phyloP scores from a whole-genome alignment of 2,113 vertebrate species.

The Pterocles burchelli region DNA sequence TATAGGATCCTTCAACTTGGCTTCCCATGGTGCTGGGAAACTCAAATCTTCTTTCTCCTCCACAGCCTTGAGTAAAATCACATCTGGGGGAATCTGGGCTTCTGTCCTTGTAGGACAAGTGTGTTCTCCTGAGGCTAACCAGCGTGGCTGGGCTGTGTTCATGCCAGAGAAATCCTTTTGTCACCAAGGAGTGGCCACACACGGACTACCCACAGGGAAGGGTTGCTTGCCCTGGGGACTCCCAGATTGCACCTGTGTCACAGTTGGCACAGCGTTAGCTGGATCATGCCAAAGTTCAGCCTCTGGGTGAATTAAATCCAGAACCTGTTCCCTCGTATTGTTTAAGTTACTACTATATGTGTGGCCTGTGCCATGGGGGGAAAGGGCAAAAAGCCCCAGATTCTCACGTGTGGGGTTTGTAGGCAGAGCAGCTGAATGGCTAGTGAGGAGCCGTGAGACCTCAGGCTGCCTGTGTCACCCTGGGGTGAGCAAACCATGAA shows the following conservation, averaged over 20 bases:
- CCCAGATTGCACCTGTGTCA: not conserved
- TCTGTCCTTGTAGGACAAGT: not conserved
- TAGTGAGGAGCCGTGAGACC: not conserved
- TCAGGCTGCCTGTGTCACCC: not conserved
- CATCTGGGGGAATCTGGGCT: not conserved
- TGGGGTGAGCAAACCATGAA: not conserved
- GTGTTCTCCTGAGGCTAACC: not conserved
- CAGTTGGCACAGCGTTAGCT: not conserved
- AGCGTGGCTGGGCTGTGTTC: not conserved
- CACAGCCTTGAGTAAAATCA: not conserved
- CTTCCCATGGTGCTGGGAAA: not conserved
- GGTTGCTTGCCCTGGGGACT: not conserved
- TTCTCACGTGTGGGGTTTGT: not conserved
- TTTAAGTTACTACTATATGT: not conserved
- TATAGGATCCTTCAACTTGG: not conserved
- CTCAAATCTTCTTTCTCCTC: not conserved
- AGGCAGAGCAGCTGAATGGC: not conserved
- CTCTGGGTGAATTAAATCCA: not conserved
- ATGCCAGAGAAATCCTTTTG: not conserved
- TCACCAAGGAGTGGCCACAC: not conserved
- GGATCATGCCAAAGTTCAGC: not conserved
- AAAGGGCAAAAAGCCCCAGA: not conserved
- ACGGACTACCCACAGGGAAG: not conserved
- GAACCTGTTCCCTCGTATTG: not conserved
- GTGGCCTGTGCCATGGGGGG: not conserved